Conservation (phyloP, 2,113 vertebrate genomes). For the Neotragus pygmaeus region DNA sequence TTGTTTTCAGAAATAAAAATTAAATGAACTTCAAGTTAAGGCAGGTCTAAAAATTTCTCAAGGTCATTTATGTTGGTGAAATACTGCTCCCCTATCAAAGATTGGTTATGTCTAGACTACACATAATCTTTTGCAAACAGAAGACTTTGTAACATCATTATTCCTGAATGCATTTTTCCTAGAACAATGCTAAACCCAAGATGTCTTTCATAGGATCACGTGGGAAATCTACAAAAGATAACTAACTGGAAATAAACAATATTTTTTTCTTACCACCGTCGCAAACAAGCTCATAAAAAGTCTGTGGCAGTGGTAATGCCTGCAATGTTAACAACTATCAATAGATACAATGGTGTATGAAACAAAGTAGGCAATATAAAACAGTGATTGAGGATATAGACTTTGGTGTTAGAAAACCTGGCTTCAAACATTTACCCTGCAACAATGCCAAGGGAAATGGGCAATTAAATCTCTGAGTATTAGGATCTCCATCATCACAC, state of each 20-base stretch:
- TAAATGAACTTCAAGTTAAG: background rate
- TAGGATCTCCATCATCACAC: background rate
- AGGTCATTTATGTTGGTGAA: background rate
- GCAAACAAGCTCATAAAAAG: background rate
- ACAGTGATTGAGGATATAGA: background rate
- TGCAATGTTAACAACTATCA: background rate
- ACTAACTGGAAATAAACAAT: background rate
- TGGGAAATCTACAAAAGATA: background rate
- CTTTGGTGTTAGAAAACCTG: background rate
- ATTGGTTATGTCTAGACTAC: background rate
- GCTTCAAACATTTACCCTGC: background rate
- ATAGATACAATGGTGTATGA: background rate
- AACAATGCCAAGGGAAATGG: background rate
- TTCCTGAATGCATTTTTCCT: background rate
- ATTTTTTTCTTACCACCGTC: background rate
- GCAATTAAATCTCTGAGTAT: background rate
- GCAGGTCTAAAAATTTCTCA: background rate
- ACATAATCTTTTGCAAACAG: background rate
- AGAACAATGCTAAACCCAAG: background rate
- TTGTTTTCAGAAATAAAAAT: background rate
- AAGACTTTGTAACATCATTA: background rate
- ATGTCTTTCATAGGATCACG: background rate
- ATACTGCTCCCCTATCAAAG: background rate
- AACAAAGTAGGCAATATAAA: background rate
- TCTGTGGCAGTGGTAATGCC: background rate